Evolutionary conservation across 2,113 vertebrate genomes (phyloP).

Genomic region (Petaurus breviceps): DNA sequence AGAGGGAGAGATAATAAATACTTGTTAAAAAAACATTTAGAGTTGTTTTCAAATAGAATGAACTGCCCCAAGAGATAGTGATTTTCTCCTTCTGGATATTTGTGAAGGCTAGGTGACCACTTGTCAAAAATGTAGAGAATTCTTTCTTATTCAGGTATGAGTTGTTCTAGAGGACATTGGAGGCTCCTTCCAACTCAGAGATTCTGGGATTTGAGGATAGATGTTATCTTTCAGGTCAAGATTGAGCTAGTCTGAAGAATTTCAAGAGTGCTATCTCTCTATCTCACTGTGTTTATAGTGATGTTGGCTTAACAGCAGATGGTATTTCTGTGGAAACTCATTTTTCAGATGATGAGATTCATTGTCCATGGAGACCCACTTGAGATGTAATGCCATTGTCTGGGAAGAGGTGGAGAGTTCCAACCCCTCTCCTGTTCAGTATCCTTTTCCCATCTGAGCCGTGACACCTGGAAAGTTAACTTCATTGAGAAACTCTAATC

Average conservation of each 20-base stretch:
- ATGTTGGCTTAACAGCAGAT: neutral
- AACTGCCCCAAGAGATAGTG: neutral
- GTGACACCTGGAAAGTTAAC: neutral
- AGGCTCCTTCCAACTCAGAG: neutral
- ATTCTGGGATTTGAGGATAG: neutral
- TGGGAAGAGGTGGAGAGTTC: neutral
- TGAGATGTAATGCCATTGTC: neutral
- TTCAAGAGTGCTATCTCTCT: neutral
- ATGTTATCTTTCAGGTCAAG: neutral
- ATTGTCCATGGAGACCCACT: neutral
- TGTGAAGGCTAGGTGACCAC: neutral
- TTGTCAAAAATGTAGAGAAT: neutral
- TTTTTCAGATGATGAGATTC: neutral
- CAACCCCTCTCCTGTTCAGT: neutral
- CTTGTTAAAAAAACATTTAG: neutral
- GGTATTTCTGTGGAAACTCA: neutral
- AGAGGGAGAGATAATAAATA: neutral
- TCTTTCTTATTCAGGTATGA: neutral
- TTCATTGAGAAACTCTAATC: neutral
- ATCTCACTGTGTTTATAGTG: accelerated
- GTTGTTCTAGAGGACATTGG: neutral
- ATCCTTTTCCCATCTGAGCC: neutral
- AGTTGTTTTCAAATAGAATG: neutral
- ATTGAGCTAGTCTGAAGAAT: neutral
- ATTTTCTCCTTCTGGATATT: neutral